A percentile compares a stretch with the other conserved stretches of the same genome.
phyloP scores from a whole-genome alignment of 2,113 vertebrate species.

The Loxodonta africana region DNA sequence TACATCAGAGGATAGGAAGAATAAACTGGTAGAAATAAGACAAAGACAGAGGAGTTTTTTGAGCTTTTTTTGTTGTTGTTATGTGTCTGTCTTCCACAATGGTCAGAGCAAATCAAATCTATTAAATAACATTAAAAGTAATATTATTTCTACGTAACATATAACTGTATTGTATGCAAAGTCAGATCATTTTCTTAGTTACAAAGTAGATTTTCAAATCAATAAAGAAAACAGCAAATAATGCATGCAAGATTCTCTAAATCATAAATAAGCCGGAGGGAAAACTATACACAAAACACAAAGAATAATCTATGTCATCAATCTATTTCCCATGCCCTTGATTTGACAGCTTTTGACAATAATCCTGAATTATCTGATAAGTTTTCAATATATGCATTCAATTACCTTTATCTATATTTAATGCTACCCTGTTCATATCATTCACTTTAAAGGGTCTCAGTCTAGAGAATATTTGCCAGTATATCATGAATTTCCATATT shows the following conservation, averaged over 20 bases:
- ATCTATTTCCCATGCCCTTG: conserved; percentile 13
- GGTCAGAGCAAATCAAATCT: background rate
- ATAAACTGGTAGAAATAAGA: background rate
- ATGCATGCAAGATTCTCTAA: background rate
- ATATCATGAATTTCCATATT: conserved; percentile 55
- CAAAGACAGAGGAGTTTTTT: background rate
- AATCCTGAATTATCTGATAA: background rate
- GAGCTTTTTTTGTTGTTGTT: background rate
- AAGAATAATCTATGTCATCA: background rate
- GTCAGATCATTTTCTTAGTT: background rate
- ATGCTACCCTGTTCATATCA: background rate
- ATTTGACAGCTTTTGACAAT: conserved; percentile 42
- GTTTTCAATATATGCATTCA: conserved; percentile 9
- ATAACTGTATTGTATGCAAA: background rate
- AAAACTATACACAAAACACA: background rate
- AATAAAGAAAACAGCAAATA: background rate
- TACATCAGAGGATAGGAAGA: background rate
- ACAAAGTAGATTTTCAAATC: background rate
- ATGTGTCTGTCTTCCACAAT: background rate
- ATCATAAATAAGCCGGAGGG: background rate
- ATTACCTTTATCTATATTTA: conserved; percentile 43
- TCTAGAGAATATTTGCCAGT: conserved; percentile 23
- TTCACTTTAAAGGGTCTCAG: conserved; percentile 14
- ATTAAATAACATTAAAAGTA: background rate
- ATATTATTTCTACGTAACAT: background rate